Base-by-base conservation (phyloP, 2,797 vertebrate genomes). In the Acanthurus leucopareius region DNA sequence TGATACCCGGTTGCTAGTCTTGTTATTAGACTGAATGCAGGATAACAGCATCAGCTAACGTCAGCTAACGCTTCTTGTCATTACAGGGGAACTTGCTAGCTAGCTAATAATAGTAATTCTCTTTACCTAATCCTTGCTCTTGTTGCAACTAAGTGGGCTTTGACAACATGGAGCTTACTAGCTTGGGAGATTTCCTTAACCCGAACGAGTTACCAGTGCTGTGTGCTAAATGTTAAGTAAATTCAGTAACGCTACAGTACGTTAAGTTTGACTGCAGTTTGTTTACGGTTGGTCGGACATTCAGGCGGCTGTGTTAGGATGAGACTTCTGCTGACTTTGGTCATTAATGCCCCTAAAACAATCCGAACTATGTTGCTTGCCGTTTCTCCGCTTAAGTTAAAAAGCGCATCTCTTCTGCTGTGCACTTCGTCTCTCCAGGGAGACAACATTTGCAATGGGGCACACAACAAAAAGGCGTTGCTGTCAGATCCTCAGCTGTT, bases 401-500 rank as follows among this genome's bases (percentile, higher is more conserved):
- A 61, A 47, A n/a, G 20, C 13, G n/a, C 40, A 3, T 10, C 48
- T 58, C 10, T 54, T 22, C 7, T 51, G 63, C n/a, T 81, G 58
- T 86, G 77, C 74, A 57, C 83, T 3, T 80, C 72, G 40, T 80
- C 76, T 62, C 44, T 79, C 11, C 89, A 96, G 95, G 91, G 87
- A 32, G 94, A 96, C 90, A 32, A 20, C 16, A 47, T 64, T 16
- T 87, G 86, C 42, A 95, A 96, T 20, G 90, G 92, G 53, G 84
- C 84, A 7, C 92, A 94, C 44, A 51, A 53, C 11, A 92, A 91
- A 6, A 88, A 72, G 78, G 54, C 83, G 1, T 45, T 75, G 9
- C 77, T 88, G 84, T 93, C 93, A 0, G 97, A 97, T 53, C 73
- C 79, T 16, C 92, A 95, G 69, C 81, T 95, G 73, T 98, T 99